Conservation (phyloP, 2,888 invertebrate species). For the Atrina japonica region DNA sequence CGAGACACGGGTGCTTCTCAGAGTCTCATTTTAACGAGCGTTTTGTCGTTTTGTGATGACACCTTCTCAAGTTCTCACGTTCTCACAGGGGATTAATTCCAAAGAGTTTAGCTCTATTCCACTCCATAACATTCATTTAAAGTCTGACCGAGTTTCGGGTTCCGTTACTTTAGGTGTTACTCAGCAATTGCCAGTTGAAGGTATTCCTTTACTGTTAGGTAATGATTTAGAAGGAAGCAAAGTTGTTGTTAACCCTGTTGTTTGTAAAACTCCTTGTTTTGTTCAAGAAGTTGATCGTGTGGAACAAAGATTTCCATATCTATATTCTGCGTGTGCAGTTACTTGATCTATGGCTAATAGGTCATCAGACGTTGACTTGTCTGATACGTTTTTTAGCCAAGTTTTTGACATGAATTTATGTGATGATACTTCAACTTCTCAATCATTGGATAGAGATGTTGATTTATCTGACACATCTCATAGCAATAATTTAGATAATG, state of each 20-base stretch:
- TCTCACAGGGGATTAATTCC: slow-evolving; percentile 42
- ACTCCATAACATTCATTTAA: slow-evolving; percentile 35
- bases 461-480: not conserved
- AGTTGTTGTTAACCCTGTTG: slow-evolving; percentile 34
- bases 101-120: slow-evolving; percentile 35
- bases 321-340: slow-evolving; percentile 24
- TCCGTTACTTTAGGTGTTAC: too few species aligned
- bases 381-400: not conserved
- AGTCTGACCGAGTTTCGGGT: slow-evolving; percentile 37
- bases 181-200: slow-evolving; percentile 30
- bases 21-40: slow-evolving; percentile 26
- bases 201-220: slow-evolving; percentile 38
- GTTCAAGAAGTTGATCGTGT: not conserved
- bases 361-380: not conserved
- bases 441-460: not conserved
- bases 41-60: slow-evolving; percentile 36
- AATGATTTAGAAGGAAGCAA: slow-evolving; percentile 45
- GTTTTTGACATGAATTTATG: not conserved
- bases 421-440: too few species aligned
- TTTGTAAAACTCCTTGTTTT: slow-evolving; percentile 3
- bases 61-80: slow-evolving; percentile 24
- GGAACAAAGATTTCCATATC: too few species aligned
- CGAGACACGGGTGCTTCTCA: slow-evolving; percentile 41
- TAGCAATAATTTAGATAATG: not conserved
- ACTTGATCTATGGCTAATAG: slow-evolving; percentile 23